These are phyloP conservation scores for Montipora foliosa DNA, from an alignment of 64 coral and sea anemone species.

Conservation along the genomic window DNA sequence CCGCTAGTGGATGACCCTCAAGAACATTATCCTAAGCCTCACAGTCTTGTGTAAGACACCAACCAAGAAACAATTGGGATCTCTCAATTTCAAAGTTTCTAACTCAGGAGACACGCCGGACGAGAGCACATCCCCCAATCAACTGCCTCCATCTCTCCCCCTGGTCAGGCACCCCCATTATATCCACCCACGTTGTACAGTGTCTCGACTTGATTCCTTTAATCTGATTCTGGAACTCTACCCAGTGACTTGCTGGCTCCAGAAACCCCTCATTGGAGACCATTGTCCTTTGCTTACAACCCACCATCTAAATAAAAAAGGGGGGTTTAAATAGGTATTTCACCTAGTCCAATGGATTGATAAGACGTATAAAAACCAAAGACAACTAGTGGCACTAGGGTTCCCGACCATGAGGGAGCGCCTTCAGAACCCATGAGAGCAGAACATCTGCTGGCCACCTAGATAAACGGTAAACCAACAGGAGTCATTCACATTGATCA, in stretches of 20 bases:
- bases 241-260: too few species aligned
- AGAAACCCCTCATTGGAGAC: background rate
- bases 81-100: background rate
- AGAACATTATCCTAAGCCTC: background rate
- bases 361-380: too few species aligned
- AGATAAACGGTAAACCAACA: slow-evolving; percentile 28
- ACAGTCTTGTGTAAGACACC: background rate
- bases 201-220: too few species aligned
- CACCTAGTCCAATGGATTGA: too few species aligned
- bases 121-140: background rate
- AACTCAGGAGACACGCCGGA: background rate
- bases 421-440: slow-evolving; percentile 16
- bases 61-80: background rate
- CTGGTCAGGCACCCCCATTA: too few species aligned
- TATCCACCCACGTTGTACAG: too few species aligned
- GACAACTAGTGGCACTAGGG: background rate
- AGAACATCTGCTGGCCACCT: too few species aligned
- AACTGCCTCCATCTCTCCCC: background rate
- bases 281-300: background rate
- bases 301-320: background rate
- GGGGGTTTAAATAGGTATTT: too few species aligned
- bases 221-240: too few species aligned
- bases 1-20: background rate
- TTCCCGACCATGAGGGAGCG: slow-evolving; percentile 48
- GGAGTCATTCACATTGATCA: slow-evolving; percentile 14